A percentile compares a stretch with the other conserved stretches of the same genome.
These are phyloP conservation scores for Gadus macrocephalus DNA, from an alignment of 2,113 vertebrate genomes.

Conservation along the genomic window DNA sequence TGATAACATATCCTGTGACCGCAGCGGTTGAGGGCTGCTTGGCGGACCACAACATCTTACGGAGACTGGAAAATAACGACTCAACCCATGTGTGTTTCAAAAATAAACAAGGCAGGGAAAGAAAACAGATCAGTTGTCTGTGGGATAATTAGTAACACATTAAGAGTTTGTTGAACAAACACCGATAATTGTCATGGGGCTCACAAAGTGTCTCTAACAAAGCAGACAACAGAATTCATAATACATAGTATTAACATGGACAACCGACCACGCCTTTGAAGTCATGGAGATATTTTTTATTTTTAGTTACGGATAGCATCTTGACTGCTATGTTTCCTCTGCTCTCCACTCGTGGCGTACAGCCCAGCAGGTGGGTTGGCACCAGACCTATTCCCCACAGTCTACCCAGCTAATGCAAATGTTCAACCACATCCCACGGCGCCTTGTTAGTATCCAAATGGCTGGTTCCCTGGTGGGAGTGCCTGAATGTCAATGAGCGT, in stretches of 20 bases:
- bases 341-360: no score
- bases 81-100: background rate
- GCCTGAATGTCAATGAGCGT: no score
- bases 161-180: conserved; percentile 9
- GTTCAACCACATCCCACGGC: no score
- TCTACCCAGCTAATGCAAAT: no score
- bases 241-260: background rate
- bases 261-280: background rate
- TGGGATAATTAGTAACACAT: conserved; percentile 3
- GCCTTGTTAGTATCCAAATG: no score
- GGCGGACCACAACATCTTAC: background rate
- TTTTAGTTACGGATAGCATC: no score
- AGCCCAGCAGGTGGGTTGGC: no score
- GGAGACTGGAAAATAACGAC: conserved; percentile 26
- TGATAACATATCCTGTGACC: conserved; percentile 20
- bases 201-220: background rate
- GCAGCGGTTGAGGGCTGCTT: background rate
- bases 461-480: no score
- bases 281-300: background rate
- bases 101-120: background rate
- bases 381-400: no score
- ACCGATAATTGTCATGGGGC: background rate
- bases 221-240: background rate
- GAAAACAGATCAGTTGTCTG: conserved; percentile 16
- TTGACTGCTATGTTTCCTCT: no score